phyloP scores from a whole-genome alignment of 2,113 vertebrate species.

The Caretta caretta region DNA sequence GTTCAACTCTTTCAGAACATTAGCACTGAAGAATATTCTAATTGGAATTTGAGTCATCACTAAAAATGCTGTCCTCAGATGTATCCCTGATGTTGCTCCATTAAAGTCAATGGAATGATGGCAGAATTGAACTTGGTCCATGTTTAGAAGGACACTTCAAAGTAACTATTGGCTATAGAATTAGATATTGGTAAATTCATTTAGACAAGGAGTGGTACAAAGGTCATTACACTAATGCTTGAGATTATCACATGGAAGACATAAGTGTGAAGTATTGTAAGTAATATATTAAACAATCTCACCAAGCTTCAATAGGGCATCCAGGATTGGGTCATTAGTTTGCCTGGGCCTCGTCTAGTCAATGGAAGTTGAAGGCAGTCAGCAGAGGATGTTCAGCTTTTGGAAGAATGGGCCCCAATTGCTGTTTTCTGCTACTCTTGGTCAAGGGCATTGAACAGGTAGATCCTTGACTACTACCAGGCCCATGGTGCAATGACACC shows the following conservation, averaged over 20 bases:
- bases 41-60: background rate
- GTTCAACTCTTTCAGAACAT: too few relatives aligned
- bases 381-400: background rate
- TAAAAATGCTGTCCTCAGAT: background rate
- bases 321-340: background rate
- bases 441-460: background rate
- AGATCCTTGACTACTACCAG: background rate
- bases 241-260: background rate
- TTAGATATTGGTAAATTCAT: background rate
- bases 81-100: background rate
- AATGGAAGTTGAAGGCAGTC: background rate
- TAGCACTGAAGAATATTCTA: background rate
- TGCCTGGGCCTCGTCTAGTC: background rate
- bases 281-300: background rate
- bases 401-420: background rate
- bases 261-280: background rate
- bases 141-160: background rate
- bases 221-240: background rate
- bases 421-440: background rate
- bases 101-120: background rate
- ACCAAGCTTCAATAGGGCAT: background rate
- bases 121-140: background rate
- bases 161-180: background rate
- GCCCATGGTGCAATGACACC: background rate
- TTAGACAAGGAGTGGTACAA: background rate